A percentile compares a stretch with the other conserved stretches of the same genome.
These are phyloP conservation scores for Cyclura pinguis DNA, from an alignment of 2,797 vertebrate genomes.

Conservation along the genomic window DNA sequence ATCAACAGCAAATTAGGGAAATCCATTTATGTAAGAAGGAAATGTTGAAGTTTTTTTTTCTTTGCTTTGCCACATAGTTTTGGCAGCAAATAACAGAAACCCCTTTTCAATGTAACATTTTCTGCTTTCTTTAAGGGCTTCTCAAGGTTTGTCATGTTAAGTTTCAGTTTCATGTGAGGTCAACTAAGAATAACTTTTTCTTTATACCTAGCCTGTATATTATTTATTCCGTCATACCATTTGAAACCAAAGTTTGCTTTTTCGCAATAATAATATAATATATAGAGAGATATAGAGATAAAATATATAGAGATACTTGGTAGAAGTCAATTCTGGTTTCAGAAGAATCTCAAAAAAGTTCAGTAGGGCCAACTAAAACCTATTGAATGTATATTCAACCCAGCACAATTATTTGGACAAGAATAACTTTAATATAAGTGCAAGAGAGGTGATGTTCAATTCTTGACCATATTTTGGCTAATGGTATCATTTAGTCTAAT, in stretches of 20 bases:
- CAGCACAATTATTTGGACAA: background rate
- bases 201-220: background rate
- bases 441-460: conserved; percentile 27
- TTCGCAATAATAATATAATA: too few relatives aligned
- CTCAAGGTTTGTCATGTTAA: too few relatives aligned
- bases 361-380: too few relatives aligned
- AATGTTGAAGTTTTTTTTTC: too few relatives aligned
- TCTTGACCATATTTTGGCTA: conserved; percentile 32
- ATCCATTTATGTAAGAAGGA: too few relatives aligned
- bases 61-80: too few relatives aligned
- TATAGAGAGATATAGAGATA: too few relatives aligned
- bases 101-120: too few relatives aligned
- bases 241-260: background rate
- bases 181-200: background rate
- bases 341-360: too few relatives aligned
- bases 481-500: conserved; percentile 22
- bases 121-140: too few relatives aligned
- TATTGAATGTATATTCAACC: background rate
- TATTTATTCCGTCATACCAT: background rate
- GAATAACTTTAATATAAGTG: background rate
- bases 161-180: background rate
- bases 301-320: background rate
- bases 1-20: too few relatives aligned
- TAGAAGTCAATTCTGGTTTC: background rate
- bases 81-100: too few relatives aligned